Base-by-base conservation (phyloP, 2,888 invertebrate genomes). In the Pseudococcus viburni region DNA sequence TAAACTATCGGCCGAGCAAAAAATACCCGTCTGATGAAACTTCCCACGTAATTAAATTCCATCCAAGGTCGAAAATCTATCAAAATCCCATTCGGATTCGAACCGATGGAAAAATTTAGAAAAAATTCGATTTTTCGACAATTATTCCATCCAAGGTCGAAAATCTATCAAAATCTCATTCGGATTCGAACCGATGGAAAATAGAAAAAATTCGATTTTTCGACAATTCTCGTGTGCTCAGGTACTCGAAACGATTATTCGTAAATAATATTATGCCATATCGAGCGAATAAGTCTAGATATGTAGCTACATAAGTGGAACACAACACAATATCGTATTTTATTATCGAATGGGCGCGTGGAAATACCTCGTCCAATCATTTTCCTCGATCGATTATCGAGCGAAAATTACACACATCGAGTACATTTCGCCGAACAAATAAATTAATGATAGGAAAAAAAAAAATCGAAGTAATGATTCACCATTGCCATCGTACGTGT, bases 401-500 rank as follows among this genome's bases (percentile, higher is more conserved):
- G 8, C 19, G n/a, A 7, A 42, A 80, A 39, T 59, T 59, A 59
- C n/a, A 59, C 55, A 4, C 55, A 42, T 80, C 42, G 8, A 22
- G 12, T 73, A 12, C 33, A n/a, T 73, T 33, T 73, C 11, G 3
- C 12, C 68, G 33, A 73, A 73, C 33, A 59, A 59, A 59, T 59
- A 59, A 59, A 59, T 59, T 2, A 59, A 59, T 59, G 33, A 73
- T 12, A 33, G 26, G n/a, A 33, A 22, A 9, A 42, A 42, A 80
- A 80, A 39, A 42, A 42, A 80, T 42, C 80, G 80, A 80, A 80
- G 46, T 42, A 80, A 42, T 80, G 80, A 80, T 80, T 80, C 80
- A 80, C 80, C 80, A 15, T 59, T n/a, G 80, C 42, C 19, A 33
- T 42, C 80, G 80, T 42, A 33, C 7, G 51, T 17, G 46, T 55